Evolutionary conservation across 2,888 invertebrate species (phyloP).

Genomic region (Limenitis camilla): DNA sequence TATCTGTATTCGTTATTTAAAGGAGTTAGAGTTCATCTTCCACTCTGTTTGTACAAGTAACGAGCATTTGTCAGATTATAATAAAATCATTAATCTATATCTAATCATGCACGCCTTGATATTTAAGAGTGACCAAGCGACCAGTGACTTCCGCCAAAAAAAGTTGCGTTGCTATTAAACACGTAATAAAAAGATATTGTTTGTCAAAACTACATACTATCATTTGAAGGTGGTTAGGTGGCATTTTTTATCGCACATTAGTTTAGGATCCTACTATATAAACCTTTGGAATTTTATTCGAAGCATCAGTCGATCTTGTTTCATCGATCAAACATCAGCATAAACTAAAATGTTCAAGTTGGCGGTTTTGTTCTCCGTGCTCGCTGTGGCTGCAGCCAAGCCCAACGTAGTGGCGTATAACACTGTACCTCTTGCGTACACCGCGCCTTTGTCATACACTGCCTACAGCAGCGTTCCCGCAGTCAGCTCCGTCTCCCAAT

Average conservation of each 20-base stretch:
- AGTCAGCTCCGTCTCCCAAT: constrained; percentile 35
- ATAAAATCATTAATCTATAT: neutral
- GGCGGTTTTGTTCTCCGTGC: constrained; percentile 77
- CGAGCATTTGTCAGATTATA: neutral
- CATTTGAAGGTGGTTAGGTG: constrained; percentile 50
- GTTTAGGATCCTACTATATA: constrained; percentile 43
- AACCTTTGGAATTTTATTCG: constrained; percentile 38
- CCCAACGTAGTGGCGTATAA: constrained; percentile 49
- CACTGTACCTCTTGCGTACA: constrained; percentile 26
- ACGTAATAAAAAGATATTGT: constrained; percentile 20
- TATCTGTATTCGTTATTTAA: too few species aligned
- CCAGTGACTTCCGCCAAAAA: constrained; percentile 21
- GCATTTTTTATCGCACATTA: constrained; percentile 38
- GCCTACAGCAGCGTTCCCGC: constrained; percentile 42
- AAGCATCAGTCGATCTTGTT: constrained; percentile 59
- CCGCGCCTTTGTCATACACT: constrained; percentile 24
- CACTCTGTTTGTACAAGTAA: too few species aligned
- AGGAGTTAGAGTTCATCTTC: too few species aligned
- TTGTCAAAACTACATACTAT: constrained; percentile 18
- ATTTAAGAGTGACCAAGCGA: constrained; percentile 14
- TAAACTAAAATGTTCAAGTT: constrained; percentile 70
- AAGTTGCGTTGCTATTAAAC: constrained; percentile 9
- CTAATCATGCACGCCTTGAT: constrained; percentile 11
- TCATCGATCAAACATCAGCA: constrained; percentile 51
- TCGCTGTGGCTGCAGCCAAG: constrained; percentile 75